Conservation (phyloP, 2,113 vertebrate genomes). For the Nanorana parkeri region DNA sequence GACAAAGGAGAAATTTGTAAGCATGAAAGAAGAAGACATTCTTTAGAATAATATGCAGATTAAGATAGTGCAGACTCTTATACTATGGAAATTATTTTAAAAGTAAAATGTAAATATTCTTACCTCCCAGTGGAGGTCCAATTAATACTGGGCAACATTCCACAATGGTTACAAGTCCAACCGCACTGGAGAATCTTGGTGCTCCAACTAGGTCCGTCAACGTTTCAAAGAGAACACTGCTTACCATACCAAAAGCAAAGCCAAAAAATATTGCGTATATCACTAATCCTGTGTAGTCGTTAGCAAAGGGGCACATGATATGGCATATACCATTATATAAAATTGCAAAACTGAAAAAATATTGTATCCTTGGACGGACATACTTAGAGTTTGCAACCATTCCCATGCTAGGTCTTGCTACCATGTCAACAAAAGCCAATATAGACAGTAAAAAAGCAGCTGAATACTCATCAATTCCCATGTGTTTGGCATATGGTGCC, state of each 20-base stretch:
- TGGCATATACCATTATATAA: slow-evolving; percentile 93
- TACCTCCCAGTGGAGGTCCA: slow-evolving; percentile 95
- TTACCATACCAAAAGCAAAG: slow-evolving; percentile 96
- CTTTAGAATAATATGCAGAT: no score
- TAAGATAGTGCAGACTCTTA: no score
- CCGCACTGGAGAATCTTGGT: slow-evolving; percentile 91
- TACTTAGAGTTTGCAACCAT: slow-evolving; percentile 87
- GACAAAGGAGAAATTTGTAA: no score
- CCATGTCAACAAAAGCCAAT: slow-evolving; percentile 95
- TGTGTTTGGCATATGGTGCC: slow-evolving; percentile 91
- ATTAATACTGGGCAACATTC: slow-evolving; percentile 93
- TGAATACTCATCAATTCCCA: slow-evolving; percentile 90
- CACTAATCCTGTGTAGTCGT: slow-evolving; percentile 84
- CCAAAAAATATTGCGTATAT: slow-evolving; percentile 92
- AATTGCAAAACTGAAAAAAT: slow-evolving; percentile 92
- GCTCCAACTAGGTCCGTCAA: slow-evolving; percentile 95
- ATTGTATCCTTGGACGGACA: slow-evolving; percentile 91
- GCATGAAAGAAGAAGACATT: no score
- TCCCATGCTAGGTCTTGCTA: slow-evolving; percentile 89
- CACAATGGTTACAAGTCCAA: slow-evolving; percentile 92
- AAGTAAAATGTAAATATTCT: slow-evolving; percentile 28
- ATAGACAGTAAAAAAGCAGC: slow-evolving; percentile 92
- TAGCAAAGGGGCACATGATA: slow-evolving; percentile 85
- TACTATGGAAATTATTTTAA: no score
- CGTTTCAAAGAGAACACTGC: slow-evolving; percentile 92